Evolutionary conservation across 2,113 vertebrate genomes (phyloP), one percentile per base, ranked within the genome.

Genomic region (Alces alces): DNA sequence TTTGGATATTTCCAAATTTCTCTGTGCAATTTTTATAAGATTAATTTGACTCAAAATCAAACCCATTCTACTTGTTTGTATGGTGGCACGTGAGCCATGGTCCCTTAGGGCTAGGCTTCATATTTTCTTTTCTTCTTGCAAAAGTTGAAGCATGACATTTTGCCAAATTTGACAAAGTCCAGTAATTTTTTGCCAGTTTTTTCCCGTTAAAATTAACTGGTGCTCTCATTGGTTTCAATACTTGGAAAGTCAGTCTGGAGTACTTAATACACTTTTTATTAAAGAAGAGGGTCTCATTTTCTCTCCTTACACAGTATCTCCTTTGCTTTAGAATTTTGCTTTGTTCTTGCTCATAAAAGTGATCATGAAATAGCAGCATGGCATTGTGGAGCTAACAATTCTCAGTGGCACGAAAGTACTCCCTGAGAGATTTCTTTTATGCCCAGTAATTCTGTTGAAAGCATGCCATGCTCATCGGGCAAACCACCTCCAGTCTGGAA

Each of bases 121-220:
- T 96, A 43, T 97, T 98, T 99, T 98, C 97, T 98, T 99, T 98
- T 97, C 97, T 98, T 98, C 97, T 98, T 98, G 97, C 98, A 98
- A 97, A 98, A 99, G 93, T 97, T 98, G 97, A 98, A 96, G 83
- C 83, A 52, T 92, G 96, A 91, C 52, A 28, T 91, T 89, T 93
- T 98, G 98, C 96, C 96, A 98, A 98, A 91, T 95, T 98, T 98
- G 96, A 95, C 97, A 93, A 50, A 98, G 97, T 96, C 84, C 97
- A 97, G 96, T 97, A 93, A 94, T 93, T 97, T 86, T 98, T 96
- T 96, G 97, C 92, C 96, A 97, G 14, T 78, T 93, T 97, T 86
- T 23, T 45, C 90, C 58, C 1, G 2, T 96, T 98, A 98, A 97
- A 96, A 89, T 97, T 92, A 98, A 90, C 97, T 98, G 96, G 96